These are phyloP conservation scores for Choloepus didactylus DNA, from an alignment of 2,797 vertebrate species.

Conservation along the genomic window DNA sequence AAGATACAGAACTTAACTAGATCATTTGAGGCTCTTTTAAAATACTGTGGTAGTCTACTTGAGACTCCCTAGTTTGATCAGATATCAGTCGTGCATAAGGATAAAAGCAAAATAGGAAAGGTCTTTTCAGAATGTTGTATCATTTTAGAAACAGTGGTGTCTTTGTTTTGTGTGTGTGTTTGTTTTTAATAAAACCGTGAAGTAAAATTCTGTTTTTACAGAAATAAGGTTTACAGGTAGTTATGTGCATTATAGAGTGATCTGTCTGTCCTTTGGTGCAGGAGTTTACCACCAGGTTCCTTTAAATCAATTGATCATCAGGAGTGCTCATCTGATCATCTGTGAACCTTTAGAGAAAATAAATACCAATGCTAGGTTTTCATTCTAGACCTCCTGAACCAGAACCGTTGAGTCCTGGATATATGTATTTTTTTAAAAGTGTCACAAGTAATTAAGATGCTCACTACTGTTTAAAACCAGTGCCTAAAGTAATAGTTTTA, in stretches of 20 bases:
- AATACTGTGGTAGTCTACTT: background rate
- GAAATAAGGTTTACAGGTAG: background rate
- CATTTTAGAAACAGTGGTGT: background rate
- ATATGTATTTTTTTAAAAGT: background rate
- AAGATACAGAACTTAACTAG: conserved; percentile 13
- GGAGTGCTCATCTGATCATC: background rate
- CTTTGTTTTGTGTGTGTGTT: background rate
- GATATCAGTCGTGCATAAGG: background rate
- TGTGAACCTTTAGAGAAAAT: background rate
- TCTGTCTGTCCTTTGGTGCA: background rate
- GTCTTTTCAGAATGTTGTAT: background rate
- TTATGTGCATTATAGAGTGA: background rate
- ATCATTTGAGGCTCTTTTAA: background rate
- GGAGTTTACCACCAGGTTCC: background rate
- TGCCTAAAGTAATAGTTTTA: background rate
- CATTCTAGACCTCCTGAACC: background rate
- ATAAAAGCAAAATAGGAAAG: background rate
- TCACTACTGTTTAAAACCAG: conserved; percentile 36
- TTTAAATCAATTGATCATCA: conserved; percentile 11
- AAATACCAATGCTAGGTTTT: conserved; percentile 1
- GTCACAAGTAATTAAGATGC: background rate
- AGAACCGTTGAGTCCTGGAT: background rate
- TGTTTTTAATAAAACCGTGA: background rate
- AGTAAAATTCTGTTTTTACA: conserved; percentile 19
- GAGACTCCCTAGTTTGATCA: background rate